Evolutionary conservation across 2,888 invertebrate genomes (phyloP), one percentile per base, ranked within the genome.

Genomic region (Caenorhabditis wallacei): DNA sequence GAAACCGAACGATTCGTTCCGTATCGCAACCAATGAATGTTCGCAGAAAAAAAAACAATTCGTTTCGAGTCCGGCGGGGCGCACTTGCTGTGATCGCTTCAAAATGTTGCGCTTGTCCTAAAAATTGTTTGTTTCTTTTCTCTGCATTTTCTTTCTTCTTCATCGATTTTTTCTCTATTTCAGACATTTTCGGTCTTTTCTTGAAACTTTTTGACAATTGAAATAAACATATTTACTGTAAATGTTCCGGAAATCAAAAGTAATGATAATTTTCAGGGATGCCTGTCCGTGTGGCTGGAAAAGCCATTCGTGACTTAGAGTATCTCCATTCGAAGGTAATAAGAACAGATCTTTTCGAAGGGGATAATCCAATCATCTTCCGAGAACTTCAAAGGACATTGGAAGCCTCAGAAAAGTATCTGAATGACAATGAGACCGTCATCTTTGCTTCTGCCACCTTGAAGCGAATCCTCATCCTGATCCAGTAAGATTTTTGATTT

Each of bases 391-490:
- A 69, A 54, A 53, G 82, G 24, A 63, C 78, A 11, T 40, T 82
- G n/a, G 59, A 69, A 16, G 82, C 82, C 8, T 72, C 82, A 0
- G 68, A 78, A 74, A 37, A 59, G 53, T 78, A 48, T 54, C 54
- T 61, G 18, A 78, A 61, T 40, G 78, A 82, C 71, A 78, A 53
- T 22, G 78, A 82, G 54, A 82, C 82, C 46, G 68, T 82, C 66
- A 69, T 78, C 8, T 82, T 82, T 40, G 76, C 68, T 20, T 26
- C 82, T 0, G 69, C 82, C n/a, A 85, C 87, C 4, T 16, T 86
- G 18, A 87, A 87, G 56, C 74, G 87, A 3, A 86, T 87, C 26
- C 54, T 87, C 5, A 64, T 76, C 8, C 64, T 87, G 13, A 40
- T 76, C 20, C 75, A 78, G 85, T 84, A 20, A 57, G 66, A n/a